These are phyloP conservation scores for Tenebrio molitor DNA, from an alignment of 1,140 invertebrate genomes.

Conservation along the genomic window DNA sequence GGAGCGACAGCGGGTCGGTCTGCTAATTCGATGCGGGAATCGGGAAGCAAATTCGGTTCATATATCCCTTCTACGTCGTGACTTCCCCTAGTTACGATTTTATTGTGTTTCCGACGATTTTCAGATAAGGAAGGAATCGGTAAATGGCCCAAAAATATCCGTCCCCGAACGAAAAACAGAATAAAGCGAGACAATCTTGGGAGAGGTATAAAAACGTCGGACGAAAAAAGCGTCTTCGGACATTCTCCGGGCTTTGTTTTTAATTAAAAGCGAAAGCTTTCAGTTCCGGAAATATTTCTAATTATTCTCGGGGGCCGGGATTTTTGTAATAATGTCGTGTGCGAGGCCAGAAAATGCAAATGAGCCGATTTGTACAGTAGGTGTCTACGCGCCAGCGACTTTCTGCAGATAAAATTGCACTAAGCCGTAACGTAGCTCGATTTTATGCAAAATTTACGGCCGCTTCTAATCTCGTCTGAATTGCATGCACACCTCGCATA, in stretches of 20 bases:
- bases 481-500: slow-evolving; percentile 35
- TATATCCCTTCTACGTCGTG: slow-evolving; percentile 1
- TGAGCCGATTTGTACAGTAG: slow-evolving; percentile 21
- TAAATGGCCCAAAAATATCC: slow-evolving; percentile 28
- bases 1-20: not conserved
- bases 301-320: slow-evolving; percentile 11
- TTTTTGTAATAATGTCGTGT: slow-evolving; percentile 23
- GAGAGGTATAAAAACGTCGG: not conserved
- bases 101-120: slow-evolving; percentile 15
- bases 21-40: not conserved
- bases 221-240: not conserved
- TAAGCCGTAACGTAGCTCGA: not conserved
- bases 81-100: slow-evolving; percentile 15
- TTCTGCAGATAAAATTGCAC: slow-evolving; percentile 7
- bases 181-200: slow-evolving; percentile 10
- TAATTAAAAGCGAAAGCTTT: slow-evolving; percentile 31
- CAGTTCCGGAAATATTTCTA: slow-evolving; percentile 8
- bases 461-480: slow-evolving; percentile 22
- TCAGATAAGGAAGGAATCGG: slow-evolving; percentile 37
- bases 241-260: slow-evolving; percentile 10
- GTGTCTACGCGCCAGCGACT: not conserved
- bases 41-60: slow-evolving; percentile 7
- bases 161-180: not conserved
- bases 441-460: slow-evolving; percentile 30
- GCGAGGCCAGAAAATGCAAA: slow-evolving; percentile 10